Evolutionary conservation across 2,797 vertebrate species (phyloP), one percentile per base, ranked within the genome.

Genomic region (Alexandromys oeconomus): DNA sequence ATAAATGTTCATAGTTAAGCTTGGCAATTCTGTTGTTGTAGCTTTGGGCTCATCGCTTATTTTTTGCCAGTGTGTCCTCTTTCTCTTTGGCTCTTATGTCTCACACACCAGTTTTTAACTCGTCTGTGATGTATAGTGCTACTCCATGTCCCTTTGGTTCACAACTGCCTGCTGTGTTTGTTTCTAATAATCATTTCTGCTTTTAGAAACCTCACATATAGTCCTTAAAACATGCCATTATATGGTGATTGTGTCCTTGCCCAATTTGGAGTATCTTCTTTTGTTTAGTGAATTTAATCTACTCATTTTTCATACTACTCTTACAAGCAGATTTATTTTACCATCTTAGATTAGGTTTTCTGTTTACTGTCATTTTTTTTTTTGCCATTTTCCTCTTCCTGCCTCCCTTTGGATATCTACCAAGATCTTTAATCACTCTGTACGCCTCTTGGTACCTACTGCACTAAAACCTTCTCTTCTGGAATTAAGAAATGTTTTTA

Each of bases 11-110:
- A 25, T 57, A 40, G 65, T 8, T 67, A 46, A 40, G 63, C 79
- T 90, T 78, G 71, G 11, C 40, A 79, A 78, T 85, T 86, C 40
- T 43, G 10, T 10, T 81, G 34, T 48, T 46, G 27, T 78, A 43
- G 61, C 57, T 85, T 61, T 85, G 46, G 57, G 6, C 31, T 12
- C 43, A 65, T 59, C 59, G 31, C 23, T 86, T 80, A 59, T 89
- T 73, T 95, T 93, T 95, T 93, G 71, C n/a, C 29, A 57, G 40
- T 67, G 40, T 73, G 27, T n/a, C 29, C 23, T 80, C 14, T 79
- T 25, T 91, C 14, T 86, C 73, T 93, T 43, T 67, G 59, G 59
- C n/a, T 34, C 71, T 89, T 74, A 11, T n/a, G 17, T 67, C 57
- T 91, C 69, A 21, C 12, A 67, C 6, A 93, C 48, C 12, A 3